Conservation (phyloP, 2,888 invertebrate species). For the Griposia aprilina region DNA sequence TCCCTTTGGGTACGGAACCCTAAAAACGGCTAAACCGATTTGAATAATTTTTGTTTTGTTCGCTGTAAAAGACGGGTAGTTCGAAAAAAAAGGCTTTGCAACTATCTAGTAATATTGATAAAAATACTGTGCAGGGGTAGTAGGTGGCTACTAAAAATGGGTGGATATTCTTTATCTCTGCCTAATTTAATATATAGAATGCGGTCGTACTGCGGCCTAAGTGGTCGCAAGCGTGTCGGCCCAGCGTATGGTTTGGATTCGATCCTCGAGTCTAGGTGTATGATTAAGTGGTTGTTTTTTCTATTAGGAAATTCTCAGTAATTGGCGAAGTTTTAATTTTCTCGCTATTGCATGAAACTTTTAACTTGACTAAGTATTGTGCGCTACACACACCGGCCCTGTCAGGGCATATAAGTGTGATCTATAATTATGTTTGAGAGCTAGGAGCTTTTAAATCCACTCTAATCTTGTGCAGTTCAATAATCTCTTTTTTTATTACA, state of each 20-base stretch:
- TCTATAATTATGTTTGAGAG: too few relatives aligned
- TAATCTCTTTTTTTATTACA: conserved; percentile 17
- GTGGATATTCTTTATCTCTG: neutral
- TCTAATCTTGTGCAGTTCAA: neutral
- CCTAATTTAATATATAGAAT: neutral
- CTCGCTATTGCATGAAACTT: neutral
- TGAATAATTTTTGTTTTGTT: too few relatives aligned
- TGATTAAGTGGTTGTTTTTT: neutral
- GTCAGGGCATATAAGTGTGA: neutral
- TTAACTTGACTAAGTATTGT: neutral
- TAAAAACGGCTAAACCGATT: too few relatives aligned
- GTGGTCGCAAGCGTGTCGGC: neutral
- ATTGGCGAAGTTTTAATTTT: neutral
- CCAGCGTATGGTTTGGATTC: neutral
- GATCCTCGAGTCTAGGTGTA: neutral
- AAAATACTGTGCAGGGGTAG: neutral
- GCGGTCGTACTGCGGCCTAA: too few relatives aligned
- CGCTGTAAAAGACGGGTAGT: too few relatives aligned
- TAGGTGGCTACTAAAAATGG: neutral
- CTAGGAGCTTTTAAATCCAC: neutral
- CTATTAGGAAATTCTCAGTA: neutral
- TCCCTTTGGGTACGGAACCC: too few relatives aligned
- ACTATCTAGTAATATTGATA: neutral
- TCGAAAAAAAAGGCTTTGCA: too few relatives aligned
- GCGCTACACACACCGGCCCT: neutral